Base-by-base conservation (phyloP, 2,888 invertebrate genomes). In the Mimas tiliae region DNA sequence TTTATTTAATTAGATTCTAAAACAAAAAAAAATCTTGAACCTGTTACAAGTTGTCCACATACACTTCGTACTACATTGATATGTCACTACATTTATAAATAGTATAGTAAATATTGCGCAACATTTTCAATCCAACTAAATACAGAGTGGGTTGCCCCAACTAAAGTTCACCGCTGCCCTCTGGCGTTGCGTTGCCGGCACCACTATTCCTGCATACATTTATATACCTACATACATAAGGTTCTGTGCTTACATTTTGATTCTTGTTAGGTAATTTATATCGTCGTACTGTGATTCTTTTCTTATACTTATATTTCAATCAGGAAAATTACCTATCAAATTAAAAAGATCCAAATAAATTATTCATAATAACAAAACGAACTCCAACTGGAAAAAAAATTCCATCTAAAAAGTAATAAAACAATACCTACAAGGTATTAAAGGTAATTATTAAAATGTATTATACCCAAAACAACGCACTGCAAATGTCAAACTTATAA, bases 41-140 rank as follows among this genome's bases (percentile, higher is more conserved):
- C 58, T 58, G 58, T 42, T 42, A 58, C 19, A 42, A 52, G 52
- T 38, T 42, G 19, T 52, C 52, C 33, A 42, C 42, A 16, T 42
- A 50, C 19, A 50, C 50, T 9, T 19, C 19, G 8, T 19, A 50
- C 48, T 50, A 50, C 50, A 50, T 50, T 50, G 50, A 50, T 50
- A 50, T 50, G n/a, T n/a, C n/a, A 58, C 58, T 42, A 14, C 52
- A 27, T 14, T 6, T 19, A 12, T n/a, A n/a, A n/a, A n/a, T n/a
- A n/a, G n/a, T n/a, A n/a, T 21, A 58, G 58, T 42, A 58, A 42
- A 58, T 58, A 58, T 58, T 58, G 58, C 42, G 58, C 16, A 19
- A 58, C 58, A 42, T 42, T 42, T 58, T 42, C 58, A 6, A 58
- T 19, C 42, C 19, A 42, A 58, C 58, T 42, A 42, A 58, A 58